phyloP scores from a whole-genome alignment of 2,888 invertebrate species.

The Drosophila flavopinicola region DNA sequence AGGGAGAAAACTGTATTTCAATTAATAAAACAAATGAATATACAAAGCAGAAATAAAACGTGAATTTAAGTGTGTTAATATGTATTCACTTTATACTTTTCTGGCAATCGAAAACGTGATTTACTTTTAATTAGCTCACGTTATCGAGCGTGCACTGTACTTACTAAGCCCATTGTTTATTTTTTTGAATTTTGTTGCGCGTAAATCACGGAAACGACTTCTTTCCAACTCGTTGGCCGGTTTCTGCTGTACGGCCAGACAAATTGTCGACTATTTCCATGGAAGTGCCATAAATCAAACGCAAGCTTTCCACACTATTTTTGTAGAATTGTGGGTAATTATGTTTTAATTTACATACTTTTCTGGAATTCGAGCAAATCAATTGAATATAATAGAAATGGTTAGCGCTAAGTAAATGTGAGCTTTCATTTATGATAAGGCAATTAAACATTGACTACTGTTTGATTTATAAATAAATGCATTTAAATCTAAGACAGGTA shows the following conservation, averaged over 20 bases:
- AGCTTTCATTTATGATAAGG: not conserved
- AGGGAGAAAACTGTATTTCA: too few relatives aligned
- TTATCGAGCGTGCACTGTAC: too few relatives aligned
- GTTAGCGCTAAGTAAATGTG: not conserved
- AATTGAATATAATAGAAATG: constrained; percentile 19
- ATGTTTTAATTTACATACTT: constrained; percentile 44
- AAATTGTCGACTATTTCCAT: constrained; percentile 76
- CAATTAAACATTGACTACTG: not conserved
- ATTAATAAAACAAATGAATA: too few relatives aligned
- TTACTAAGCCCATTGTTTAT: constrained; percentile 71
- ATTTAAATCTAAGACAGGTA: too few relatives aligned
- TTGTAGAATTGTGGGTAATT: constrained; percentile 62
- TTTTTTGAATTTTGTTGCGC: constrained; percentile 73
- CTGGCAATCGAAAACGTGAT: too few relatives aligned
- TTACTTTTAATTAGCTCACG: too few relatives aligned
- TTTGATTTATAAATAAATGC: too few relatives aligned
- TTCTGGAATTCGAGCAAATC: constrained; percentile 23
- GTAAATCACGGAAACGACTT: constrained; percentile 75
- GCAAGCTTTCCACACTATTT: constrained; percentile 50
- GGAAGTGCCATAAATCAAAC: constrained; percentile 76
- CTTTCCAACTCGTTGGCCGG: constrained; percentile 51
- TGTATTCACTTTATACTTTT: too few relatives aligned
- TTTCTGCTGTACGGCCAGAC: constrained; percentile 60
- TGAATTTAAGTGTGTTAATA: too few relatives aligned
- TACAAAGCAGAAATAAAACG: too few relatives aligned